Percentiles rank a stretch among this genome's conserved stretches.
phyloP scores from a whole-genome alignment of 1,140 invertebrate genomes.

The Psilanteris sp. region DNA sequence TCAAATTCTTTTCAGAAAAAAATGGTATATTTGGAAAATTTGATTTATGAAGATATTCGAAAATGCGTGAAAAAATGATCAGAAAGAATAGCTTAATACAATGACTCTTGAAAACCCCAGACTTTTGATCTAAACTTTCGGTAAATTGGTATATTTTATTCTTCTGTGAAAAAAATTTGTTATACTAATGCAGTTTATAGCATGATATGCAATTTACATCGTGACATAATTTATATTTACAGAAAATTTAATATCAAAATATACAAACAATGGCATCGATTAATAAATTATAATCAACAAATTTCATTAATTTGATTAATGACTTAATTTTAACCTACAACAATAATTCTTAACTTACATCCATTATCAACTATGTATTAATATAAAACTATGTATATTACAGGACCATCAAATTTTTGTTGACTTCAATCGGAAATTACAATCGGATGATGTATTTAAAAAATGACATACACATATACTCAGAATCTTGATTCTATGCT shows the following conservation, averaged over 20 bases:
- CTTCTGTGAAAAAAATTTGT: too few species aligned
- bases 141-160: slow-evolving; percentile 8
- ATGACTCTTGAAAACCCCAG: slow-evolving; percentile 12
- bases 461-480: slow-evolving; percentile 21
- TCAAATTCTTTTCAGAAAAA: slow-evolving; percentile 57
- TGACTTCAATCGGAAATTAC: slow-evolving; percentile 8
- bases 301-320: too few species aligned
- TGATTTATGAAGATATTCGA: slow-evolving; percentile 42
- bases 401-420: slow-evolving; percentile 2
- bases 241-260: too few species aligned
- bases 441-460: slow-evolving; percentile 2
- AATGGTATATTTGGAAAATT: slow-evolving; percentile 14
- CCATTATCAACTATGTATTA: too few species aligned
- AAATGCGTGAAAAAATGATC: slow-evolving; percentile 43
- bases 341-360: too few species aligned
- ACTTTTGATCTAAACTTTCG: slow-evolving; percentile 11
- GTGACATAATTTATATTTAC: too few species aligned
- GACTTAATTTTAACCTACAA: too few species aligned
- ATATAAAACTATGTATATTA: not conserved
- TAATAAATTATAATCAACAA: too few species aligned
- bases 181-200: too few species aligned
- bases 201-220: too few species aligned
- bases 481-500: slow-evolving; percentile 43
- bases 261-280: too few species aligned
- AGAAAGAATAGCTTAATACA: not conserved